Conservation (phyloP, 2,888 invertebrate species). For the Creontiades dilutus region DNA sequence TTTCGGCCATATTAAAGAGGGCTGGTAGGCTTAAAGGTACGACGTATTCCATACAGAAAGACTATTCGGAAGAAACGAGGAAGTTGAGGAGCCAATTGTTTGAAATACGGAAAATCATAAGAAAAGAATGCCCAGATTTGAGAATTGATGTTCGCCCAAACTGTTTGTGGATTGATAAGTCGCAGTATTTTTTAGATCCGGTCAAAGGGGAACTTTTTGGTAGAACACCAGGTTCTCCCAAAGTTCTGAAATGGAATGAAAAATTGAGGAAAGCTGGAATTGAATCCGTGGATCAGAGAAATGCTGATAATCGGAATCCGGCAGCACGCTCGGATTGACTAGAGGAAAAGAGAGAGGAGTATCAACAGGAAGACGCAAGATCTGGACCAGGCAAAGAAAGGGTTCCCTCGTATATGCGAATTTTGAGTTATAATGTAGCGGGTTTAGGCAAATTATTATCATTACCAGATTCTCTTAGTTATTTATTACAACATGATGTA, state of each 20-base stretch:
- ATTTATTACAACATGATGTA: not conserved
- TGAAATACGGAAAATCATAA: no score
- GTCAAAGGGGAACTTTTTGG: not conserved
- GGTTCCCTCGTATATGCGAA: not conserved
- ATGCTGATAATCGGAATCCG: not conserved
- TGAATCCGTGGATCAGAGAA: not conserved
- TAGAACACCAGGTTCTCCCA: not conserved
- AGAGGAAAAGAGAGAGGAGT: not conserved
- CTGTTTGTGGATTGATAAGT: no score
- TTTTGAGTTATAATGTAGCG: not conserved
- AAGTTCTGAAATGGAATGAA: not conserved
- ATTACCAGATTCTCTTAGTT: not conserved
- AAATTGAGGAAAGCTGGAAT: not conserved
- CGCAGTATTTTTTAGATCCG: not conserved
- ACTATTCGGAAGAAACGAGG: no score
- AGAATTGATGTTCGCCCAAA: no score
- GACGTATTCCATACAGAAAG: no score
- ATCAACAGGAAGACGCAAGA: not conserved
- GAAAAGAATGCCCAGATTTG: no score
- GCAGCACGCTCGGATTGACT: not conserved
- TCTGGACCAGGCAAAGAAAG: not conserved
- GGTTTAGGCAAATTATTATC: conserved; percentile 5
- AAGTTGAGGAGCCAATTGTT: no score
- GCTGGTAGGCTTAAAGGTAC: no score
- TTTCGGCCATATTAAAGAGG: no score